These are phyloP conservation scores for Iphiclides podalirius DNA, from an alignment of 2,888 invertebrate genomes.

Conservation along the genomic window DNA sequence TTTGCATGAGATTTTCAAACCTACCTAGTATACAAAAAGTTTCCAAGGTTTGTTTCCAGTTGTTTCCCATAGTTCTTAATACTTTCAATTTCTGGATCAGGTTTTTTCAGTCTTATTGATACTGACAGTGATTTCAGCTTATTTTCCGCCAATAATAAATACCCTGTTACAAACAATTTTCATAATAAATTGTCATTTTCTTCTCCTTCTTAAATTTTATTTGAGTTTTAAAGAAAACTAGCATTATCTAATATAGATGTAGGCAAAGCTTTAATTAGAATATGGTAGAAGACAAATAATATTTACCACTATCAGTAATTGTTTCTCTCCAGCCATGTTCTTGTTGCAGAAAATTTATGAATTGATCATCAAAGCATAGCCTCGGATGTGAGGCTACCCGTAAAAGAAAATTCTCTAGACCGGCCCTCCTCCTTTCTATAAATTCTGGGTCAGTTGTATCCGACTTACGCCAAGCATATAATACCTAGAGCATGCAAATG, in stretches of 20 bases:
- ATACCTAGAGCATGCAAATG: slow-evolving; percentile 55
- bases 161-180: slow-evolving; percentile 68
- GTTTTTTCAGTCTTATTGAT: slow-evolving; percentile 85
- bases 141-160: slow-evolving; percentile 87
- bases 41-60: slow-evolving; percentile 82
- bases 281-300: too few relatives aligned
- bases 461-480: slow-evolving; percentile 89
- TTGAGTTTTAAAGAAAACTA: too few relatives aligned
- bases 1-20: too few relatives aligned
- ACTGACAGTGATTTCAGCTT: slow-evolving; percentile 88
- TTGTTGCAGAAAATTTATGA: slow-evolving; percentile 88
- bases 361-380: slow-evolving; percentile 87
- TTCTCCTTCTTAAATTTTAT: too few relatives aligned
- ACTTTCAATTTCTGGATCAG: slow-evolving; percentile 86
- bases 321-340: slow-evolving; percentile 90
- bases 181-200: too few relatives aligned
- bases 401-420: slow-evolving; percentile 89
- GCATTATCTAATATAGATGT: too few relatives aligned
- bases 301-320: slow-evolving; percentile 85
- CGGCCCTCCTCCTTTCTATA: slow-evolving; percentile 89
- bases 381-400: slow-evolving; percentile 87
- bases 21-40: slow-evolving; percentile 78
- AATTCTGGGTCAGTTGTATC: slow-evolving; percentile 93
- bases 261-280: too few relatives aligned
- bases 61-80: slow-evolving; percentile 88